These are phyloP conservation scores for Machimus atricapillus DNA, from an alignment of 2,888 invertebrate genomes.

Conservation along the genomic window DNA sequence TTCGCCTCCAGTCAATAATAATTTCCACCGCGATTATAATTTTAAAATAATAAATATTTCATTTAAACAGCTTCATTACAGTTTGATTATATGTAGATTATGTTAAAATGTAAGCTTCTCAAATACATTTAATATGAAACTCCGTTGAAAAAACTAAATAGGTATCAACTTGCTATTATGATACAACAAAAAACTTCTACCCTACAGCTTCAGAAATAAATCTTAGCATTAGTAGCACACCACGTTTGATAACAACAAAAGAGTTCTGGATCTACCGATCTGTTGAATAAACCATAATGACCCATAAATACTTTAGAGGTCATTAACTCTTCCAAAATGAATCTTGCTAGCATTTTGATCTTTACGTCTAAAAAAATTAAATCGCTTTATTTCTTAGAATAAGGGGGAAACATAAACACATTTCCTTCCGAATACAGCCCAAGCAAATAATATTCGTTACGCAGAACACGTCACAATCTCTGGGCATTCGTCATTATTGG, in stretches of 20 bases:
- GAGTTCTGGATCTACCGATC: not conserved
- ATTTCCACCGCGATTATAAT: too few species aligned
- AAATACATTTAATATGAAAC: not conserved
- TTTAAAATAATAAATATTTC: too few species aligned
- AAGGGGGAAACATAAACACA: not conserved
- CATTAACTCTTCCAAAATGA: not conserved
- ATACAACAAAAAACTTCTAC: not conserved
- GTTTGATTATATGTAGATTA: not conserved
- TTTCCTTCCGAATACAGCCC: not conserved
- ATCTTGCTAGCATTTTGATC: not conserved
- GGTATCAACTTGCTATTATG: not conserved
- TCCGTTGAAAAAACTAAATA: not conserved
- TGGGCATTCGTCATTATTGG: not conserved
- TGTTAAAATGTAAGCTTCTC: not conserved
- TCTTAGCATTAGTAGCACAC: not conserved
- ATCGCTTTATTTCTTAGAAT: not conserved
- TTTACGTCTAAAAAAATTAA: not conserved
- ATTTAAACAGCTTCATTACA: too few species aligned
- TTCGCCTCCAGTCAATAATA: too few species aligned
- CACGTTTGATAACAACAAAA: not conserved
- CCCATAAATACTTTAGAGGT: not conserved
- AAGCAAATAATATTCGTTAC: not conserved
- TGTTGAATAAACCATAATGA: not conserved
- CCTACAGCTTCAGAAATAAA: not conserved
- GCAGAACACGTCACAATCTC: not conserved